phyloP scores from a whole-genome alignment of 2,113 vertebrate species.

The Scomber scombrus region DNA sequence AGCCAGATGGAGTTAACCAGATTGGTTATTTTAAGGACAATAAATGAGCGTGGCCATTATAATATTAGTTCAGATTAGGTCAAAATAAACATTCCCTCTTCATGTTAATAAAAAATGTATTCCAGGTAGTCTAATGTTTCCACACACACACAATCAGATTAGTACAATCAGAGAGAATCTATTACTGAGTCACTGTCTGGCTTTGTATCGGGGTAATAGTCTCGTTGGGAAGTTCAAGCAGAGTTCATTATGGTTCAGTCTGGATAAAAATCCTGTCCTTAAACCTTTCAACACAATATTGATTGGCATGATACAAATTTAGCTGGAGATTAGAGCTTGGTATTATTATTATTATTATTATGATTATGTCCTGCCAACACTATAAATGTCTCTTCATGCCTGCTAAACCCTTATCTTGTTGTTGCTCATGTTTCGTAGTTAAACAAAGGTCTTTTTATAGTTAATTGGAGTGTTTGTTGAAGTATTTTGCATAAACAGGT shows the following conservation, averaged over 20 bases:
- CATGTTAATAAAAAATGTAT: too few species aligned
- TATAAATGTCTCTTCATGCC: not conserved
- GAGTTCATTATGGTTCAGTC: not conserved
- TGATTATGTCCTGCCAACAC: not conserved
- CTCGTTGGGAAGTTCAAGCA: slow-evolving; percentile 3
- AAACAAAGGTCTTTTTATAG: not conserved
- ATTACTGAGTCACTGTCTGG: not conserved
- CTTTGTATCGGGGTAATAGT: not conserved
- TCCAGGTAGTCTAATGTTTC: too few species aligned
- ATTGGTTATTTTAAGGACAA: too few species aligned
- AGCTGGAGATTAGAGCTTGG: not conserved
- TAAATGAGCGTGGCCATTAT: too few species aligned
- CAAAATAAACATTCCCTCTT: too few species aligned
- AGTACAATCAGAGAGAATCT: not conserved
- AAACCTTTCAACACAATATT: not conserved
- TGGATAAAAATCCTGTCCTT: not conserved
- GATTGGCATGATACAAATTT: not conserved
- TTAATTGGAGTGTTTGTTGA: not conserved
- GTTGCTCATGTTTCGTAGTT: not conserved
- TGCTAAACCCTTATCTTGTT: not conserved
- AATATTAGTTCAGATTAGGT: too few species aligned
- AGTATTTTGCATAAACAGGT: not conserved
- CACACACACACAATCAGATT: too few species aligned
- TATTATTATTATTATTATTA: not conserved
- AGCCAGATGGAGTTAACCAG: too few species aligned